Percentiles rank a stretch among this genome's conserved stretches.
Conservation (phyloP, 2,113 vertebrate species). For the Aptenodytes forsteri region DNA sequence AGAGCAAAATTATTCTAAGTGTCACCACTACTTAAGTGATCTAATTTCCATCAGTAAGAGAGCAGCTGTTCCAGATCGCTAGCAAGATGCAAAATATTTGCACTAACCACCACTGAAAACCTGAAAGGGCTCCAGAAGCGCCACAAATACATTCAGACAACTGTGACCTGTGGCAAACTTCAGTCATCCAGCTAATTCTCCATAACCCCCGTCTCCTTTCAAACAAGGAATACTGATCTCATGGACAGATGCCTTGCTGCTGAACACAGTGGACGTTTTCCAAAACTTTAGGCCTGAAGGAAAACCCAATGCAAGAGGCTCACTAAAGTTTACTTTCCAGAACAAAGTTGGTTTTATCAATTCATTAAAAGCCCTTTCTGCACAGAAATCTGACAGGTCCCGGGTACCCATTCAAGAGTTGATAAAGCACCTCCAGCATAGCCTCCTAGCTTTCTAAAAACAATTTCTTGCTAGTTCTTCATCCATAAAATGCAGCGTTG, state of each 20-base stretch:
- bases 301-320: background rate
- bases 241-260: background rate
- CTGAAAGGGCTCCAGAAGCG: background rate
- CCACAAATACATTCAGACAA: background rate
- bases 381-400: background rate
- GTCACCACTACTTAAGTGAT: background rate
- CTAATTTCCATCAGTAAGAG: background rate
- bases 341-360: background rate
- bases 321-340: background rate
- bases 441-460: background rate
- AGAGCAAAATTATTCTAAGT: background rate
- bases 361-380: background rate
- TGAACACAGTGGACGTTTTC: accelerated
- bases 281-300: background rate
- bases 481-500: constrained; percentile 4
- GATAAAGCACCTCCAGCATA: background rate
- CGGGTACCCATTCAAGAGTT: background rate
- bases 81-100: background rate
- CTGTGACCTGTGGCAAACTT: background rate
- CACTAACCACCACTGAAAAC: background rate
- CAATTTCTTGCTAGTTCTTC: background rate
- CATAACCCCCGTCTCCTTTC: background rate
- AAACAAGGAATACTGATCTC: background rate
- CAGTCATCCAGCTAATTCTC: background rate
- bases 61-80: constrained; percentile 4